phyloP scores from a whole-genome alignment of 2,888 invertebrate species.

The Sturmia bella region DNA sequence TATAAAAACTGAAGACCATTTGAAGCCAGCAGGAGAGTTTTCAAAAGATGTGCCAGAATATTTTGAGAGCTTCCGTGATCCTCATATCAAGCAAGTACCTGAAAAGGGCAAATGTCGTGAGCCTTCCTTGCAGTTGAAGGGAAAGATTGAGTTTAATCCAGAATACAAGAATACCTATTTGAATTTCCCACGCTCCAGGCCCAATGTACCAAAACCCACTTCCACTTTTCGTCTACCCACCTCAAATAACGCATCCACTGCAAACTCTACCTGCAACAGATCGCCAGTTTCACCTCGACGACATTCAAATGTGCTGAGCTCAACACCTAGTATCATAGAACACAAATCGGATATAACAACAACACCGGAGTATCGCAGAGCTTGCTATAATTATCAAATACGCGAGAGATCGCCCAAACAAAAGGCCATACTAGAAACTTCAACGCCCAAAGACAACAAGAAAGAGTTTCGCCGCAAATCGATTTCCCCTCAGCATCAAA shows the following conservation, averaged over 20 bases:
- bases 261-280: constrained; percentile 57
- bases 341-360: constrained; percentile 74
- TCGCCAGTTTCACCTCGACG: constrained; percentile 68
- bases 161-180: constrained; percentile 80
- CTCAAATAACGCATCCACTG: constrained; percentile 66
- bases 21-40: constrained; percentile 78
- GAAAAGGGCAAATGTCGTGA: constrained; percentile 80
- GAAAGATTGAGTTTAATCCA: constrained; percentile 81
- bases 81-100: constrained; percentile 79
- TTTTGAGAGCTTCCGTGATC: constrained; percentile 81
- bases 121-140: constrained; percentile 79
- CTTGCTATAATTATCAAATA: constrained; percentile 80
- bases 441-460: constrained; percentile 42
- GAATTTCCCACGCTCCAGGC: constrained; percentile 80
- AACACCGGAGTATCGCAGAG: constrained; percentile 81
- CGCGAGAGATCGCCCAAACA: constrained; percentile 76
- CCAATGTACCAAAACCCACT: constrained; percentile 79
- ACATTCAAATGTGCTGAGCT: constrained; percentile 40
- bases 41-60: constrained; percentile 80
- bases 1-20: constrained; percentile 77
- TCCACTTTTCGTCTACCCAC: constrained; percentile 79
- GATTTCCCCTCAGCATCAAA: constrained; percentile 58
- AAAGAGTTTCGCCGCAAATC: constrained; percentile 65
- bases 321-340: constrained; percentile 43
- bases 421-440: constrained; percentile 54